Evolutionary conservation across 2,113 vertebrate species (phyloP).

Genomic region (Ranitomeya imitator): DNA sequence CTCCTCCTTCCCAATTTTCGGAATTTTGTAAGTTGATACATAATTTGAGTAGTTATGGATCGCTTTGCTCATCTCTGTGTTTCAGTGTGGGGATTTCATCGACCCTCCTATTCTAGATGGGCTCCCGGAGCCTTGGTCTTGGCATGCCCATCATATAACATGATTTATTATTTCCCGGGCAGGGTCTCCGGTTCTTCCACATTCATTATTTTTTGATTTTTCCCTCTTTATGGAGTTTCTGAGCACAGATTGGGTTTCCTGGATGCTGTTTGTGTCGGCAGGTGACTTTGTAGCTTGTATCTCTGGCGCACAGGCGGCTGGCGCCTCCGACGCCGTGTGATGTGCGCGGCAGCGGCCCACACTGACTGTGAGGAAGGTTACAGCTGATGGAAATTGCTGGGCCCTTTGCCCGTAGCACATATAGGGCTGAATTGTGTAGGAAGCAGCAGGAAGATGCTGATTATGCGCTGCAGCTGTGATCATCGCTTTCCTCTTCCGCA

Average conservation of each 20-base stretch:
- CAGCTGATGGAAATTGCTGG: conserved; percentile 54
- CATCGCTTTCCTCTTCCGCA: conserved; percentile 10
- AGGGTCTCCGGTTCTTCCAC: background rate
- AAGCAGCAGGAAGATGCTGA: conserved; percentile 55
- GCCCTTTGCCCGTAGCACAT: conserved; percentile 44
- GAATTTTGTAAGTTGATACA: no score
- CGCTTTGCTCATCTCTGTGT: background rate
- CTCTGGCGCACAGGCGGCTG: conserved; percentile 45
- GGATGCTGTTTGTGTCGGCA: conserved; percentile 44
- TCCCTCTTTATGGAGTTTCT: conserved; percentile 13
- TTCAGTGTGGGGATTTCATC: background rate
- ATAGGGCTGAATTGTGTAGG: conserved; percentile 54
- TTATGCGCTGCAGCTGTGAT: conserved; percentile 51
- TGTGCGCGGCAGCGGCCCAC: conserved; percentile 30
- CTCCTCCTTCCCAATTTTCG: no score
- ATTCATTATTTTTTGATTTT: conserved; percentile 22
- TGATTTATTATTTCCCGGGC: background rate
- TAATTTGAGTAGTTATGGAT: no score
- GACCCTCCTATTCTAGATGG: background rate
- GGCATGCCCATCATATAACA: background rate
- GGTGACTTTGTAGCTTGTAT: conserved; percentile 45
- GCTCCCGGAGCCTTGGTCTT: background rate
- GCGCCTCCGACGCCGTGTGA: conserved; percentile 13
- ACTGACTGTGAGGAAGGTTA: conserved; percentile 35
- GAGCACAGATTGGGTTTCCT: conserved; percentile 38